Base-by-base conservation (phyloP, 1,140 invertebrate species). In the Helicoverpa zea region DNA sequence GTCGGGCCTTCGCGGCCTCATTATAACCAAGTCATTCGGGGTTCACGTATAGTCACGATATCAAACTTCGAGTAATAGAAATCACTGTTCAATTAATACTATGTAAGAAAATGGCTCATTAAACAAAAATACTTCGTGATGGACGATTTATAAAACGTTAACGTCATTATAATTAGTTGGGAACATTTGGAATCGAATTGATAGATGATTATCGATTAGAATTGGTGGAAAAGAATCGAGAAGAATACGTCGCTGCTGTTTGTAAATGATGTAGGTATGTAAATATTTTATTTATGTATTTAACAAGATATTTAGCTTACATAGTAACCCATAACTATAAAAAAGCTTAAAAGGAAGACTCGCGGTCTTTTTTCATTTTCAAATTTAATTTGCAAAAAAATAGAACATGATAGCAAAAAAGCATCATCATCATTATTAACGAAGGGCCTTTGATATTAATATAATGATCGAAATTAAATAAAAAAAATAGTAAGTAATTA, bases 1-100 rank as follows among this genome's bases (percentile, higher is more conserved):
- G 91, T 87, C 79, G 54, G 78, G 79, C 79, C 83, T 82, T 84
- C 66, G 84, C 82, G 83, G 86, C 78, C 85, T 90, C 83, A 88
- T 88, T 89, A 88, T 86, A 84, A 66, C 79, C 35, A 59, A 87
- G 74, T 79, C 77, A 81, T 76, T 80, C 59, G 56, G 74, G 77
- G 82, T 74, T 78, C 75, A 77, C 68, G 68, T 58, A 64, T 61
- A 85, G 87, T 89, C 88, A 90, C 89, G 87, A 88, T 78, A 80
- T 80, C 78, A 80, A 68, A 70, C 59, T 30, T 52, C 1, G n/a
- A 66, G 2, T 77, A 52, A 54, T 77, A 77, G 49, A 77, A 30
- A 72, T 72, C 78, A 59, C 16, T 51, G 49, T 68, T 52, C 23
- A 73, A 80, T 49, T 18, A 61, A 16, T 59, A 10, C 43, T 63